Conservation (phyloP, 2,888 invertebrate genomes). For the Apotomis capreana region DNA sequence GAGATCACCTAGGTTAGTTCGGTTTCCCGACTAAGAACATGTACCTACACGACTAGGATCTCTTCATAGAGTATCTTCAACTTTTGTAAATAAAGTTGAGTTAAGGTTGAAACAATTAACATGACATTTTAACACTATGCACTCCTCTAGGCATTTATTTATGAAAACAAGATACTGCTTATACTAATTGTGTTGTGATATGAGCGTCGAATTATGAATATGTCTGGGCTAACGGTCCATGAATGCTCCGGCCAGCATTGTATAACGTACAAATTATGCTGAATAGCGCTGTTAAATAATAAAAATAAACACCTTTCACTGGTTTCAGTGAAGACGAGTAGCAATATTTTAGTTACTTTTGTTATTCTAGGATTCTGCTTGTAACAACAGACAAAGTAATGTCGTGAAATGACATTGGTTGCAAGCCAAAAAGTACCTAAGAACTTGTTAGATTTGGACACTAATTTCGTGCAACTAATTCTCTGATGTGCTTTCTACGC, state of each 20-base stretch:
- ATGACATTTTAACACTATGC: no score
- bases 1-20: no score
- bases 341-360: background rate
- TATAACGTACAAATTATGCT: conserved; percentile 35
- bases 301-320: conserved; percentile 9
- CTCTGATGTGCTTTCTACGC: no score
- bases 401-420: no score
- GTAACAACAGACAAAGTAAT: no score
- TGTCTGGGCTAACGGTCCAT: conserved; percentile 31
- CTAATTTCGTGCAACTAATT: no score
- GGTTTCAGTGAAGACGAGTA: background rate
- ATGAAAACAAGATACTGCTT: conserved; percentile 1
- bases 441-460: no score
- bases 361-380: background rate
- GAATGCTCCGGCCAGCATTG: conserved; percentile 35
- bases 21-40: no score
- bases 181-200: background rate
- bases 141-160: background rate
- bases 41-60: no score
- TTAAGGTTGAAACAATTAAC: background rate
- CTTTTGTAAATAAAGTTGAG: no score
- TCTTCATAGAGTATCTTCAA: no score
- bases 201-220: conserved; percentile 34
- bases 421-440: no score
- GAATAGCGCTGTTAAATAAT: conserved; percentile 21